Conservation (phyloP, 2,797 vertebrate species). For the Monodelphis domestica region DNA sequence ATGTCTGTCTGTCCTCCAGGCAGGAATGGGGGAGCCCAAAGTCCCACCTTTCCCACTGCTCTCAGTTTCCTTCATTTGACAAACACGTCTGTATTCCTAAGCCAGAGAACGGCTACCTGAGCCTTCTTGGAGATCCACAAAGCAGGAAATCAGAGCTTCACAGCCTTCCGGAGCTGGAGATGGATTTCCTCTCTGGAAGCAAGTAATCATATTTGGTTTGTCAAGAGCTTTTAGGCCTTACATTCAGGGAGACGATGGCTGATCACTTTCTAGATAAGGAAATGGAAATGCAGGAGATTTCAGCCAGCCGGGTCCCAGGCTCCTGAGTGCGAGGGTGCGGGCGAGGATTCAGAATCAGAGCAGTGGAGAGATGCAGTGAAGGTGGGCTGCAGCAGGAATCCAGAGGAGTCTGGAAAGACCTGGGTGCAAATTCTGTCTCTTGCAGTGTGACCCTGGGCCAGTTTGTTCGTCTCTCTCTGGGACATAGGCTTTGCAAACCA, state of each 20-base stretch:
- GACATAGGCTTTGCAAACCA: too few relatives aligned
- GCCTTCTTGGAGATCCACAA: neutral
- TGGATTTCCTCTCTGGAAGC: neutral
- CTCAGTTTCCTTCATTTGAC: neutral
- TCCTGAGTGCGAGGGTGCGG: neutral
- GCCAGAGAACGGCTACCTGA: neutral
- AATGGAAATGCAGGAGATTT: neutral
- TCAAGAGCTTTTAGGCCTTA: slow-evolving; percentile 22
- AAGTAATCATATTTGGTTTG: neutral
- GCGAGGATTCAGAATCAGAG: neutral
- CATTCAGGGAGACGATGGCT: neutral
- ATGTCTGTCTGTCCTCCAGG: neutral
- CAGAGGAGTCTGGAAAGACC: too few relatives aligned
- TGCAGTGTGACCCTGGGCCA: too few relatives aligned
- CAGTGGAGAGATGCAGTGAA: neutral
- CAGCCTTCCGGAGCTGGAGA: neutral
- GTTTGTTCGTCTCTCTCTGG: too few relatives aligned
- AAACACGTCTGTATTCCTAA: neutral
- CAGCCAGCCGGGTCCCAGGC: neutral
- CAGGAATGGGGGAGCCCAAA: neutral
- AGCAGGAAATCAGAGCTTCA: neutral
- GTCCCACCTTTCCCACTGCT: neutral
- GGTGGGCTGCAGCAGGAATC: too few relatives aligned
- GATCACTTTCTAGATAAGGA: slow-evolving; percentile 28
- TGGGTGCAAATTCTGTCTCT: too few relatives aligned